Evolutionary conservation across 2,888 invertebrate genomes (phyloP), one percentile per base, ranked within the genome.

Genomic region (Plutella xylostella): DNA sequence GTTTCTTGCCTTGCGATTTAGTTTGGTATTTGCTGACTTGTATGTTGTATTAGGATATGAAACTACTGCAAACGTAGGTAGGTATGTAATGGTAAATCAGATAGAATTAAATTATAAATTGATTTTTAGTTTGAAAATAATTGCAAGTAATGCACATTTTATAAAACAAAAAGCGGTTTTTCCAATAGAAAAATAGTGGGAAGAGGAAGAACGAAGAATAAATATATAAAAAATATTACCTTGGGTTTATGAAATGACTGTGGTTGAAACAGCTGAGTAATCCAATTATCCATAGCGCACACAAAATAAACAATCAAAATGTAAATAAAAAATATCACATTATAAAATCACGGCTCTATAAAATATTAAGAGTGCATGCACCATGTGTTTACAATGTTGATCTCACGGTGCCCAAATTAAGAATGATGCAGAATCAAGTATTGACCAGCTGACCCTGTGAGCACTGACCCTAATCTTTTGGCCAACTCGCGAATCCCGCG

Each of bases 181-280:
- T 5, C 6, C 5, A 3, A 15, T 11, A 25, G 9, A 25, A 25
- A 25, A 25, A 7, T 25, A 25, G 6, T 25, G 25, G 5, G 5
- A 25, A 25, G n/a, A n/a, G n/a, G n/a, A n/a, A n/a, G n/a, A n/a
- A n/a, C n/a, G n/a, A n/a, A n/a, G n/a, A 33, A 33, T 33, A 15
- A 39, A 28, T 37, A 30, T 22, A 34, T 30, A n/a, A 42, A 46
- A 45, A 45, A 58, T 62, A 47, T 12, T 67, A 83, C 83, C 78
- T 77, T 80, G 9, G 75, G 66, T 51, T 75, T 80, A 43, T 51
- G 61, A 48, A 75, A 69, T 2, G 68, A 63, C 35, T 71, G 76
- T n/a, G 77, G 57, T 49, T 85, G 84, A 55, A 85, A 85, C 44
- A 85, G 64, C 55, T 83, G 69, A 43, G 80, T 66, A 50, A 85